These are phyloP conservation scores for Sesia apiformis DNA, from an alignment of 2,888 invertebrate species.

Conservation along the genomic window DNA sequence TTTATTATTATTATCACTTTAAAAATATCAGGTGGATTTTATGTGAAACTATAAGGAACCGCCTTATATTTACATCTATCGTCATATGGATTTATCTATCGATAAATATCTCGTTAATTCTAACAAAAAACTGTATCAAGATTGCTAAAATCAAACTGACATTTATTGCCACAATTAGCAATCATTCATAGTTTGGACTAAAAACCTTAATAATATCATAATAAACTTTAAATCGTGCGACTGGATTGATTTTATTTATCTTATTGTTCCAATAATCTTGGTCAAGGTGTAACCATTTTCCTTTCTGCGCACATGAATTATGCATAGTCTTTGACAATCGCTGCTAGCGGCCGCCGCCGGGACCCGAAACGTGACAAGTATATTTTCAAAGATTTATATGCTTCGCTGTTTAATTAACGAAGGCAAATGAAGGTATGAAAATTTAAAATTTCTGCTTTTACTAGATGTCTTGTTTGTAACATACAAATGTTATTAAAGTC, in stretches of 20 bases:
- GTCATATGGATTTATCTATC: no score
- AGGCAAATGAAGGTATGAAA: not conserved
- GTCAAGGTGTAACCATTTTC: not conserved
- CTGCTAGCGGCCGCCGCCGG: not conserved
- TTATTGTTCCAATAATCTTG: not conserved
- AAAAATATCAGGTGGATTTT: no score
- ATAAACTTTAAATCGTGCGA: not conserved
- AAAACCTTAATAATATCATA: not conserved
- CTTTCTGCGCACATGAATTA: conserved; percentile 1
- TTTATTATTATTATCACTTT: no score
- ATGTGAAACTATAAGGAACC: no score
- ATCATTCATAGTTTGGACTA: not conserved
- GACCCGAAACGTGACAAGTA: not conserved
- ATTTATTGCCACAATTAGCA: not conserved
- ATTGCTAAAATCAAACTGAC: no score
- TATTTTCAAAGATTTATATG: not conserved
- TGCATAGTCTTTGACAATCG: conserved; percentile 1
- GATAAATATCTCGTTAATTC: no score
- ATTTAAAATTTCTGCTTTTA: no score
- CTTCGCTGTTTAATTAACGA: not conserved
- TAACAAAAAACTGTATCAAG: no score
- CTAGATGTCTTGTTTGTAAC: no score
- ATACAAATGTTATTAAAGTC: no score
- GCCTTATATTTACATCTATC: no score
- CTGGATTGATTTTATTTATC: not conserved